phyloP scores from a whole-genome alignment of 1,140 invertebrate genomes.

The Asbolus verrucosus region DNA sequence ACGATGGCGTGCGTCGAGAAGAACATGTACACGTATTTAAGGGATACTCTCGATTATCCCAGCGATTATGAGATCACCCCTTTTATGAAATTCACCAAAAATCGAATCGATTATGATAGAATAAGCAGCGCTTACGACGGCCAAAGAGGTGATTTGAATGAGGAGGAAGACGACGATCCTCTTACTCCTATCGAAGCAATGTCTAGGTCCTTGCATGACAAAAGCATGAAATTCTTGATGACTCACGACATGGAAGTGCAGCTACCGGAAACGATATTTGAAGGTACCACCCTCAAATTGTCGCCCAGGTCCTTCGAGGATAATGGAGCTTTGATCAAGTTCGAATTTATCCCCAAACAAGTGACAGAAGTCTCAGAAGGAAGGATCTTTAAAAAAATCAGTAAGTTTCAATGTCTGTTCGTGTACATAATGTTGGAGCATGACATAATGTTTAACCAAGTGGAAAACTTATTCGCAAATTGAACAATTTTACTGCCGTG shows the following conservation, averaged over 20 bases:
- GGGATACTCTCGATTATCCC: slow-evolving; percentile 71
- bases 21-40: slow-evolving; percentile 78
- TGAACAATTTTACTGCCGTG: no score
- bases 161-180: slow-evolving; percentile 66
- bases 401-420: slow-evolving; percentile 68
- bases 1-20: slow-evolving; percentile 81
- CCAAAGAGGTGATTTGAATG: slow-evolving; percentile 59
- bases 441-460: no score
- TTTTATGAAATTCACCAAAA: slow-evolving; percentile 77
- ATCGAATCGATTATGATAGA: slow-evolving; percentile 74
- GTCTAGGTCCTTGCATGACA: slow-evolving; percentile 75
- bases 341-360: slow-evolving; percentile 73
- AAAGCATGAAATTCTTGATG: slow-evolving; percentile 78
- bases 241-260: slow-evolving; percentile 79
- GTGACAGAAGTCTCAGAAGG: slow-evolving; percentile 66
- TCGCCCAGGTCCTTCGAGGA: slow-evolving; percentile 79
- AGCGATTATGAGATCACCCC: slow-evolving; percentile 78
- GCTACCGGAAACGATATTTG: slow-evolving; percentile 77
- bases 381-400: slow-evolving; percentile 79
- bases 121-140: slow-evolving; percentile 66
- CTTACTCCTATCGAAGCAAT: slow-evolving; percentile 71
- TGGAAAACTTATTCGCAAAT: no score
- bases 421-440: no score
- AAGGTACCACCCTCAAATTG: slow-evolving; percentile 76
- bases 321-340: slow-evolving; percentile 77